Conservation (phyloP, 2,888 invertebrate genomes). For the Caradrina kadenii region DNA sequence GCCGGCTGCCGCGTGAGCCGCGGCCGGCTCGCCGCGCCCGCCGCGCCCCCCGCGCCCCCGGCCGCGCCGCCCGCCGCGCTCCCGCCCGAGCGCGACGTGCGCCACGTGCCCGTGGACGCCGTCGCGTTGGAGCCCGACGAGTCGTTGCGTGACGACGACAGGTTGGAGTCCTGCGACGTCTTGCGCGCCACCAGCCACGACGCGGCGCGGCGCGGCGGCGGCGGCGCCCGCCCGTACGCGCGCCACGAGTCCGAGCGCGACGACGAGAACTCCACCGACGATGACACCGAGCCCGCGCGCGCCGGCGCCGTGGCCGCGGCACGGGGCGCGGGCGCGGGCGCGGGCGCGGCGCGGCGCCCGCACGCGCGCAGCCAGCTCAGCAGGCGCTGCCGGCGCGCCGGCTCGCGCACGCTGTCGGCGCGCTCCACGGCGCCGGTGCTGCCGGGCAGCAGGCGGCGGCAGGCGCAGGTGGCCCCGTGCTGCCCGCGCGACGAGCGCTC, state of each 20-base stretch:
- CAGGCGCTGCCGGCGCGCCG: constrained; percentile 79
- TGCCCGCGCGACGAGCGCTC: constrained; percentile 95
- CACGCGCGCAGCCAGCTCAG: constrained; percentile 83
- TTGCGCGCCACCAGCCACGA: constrained; percentile 98
- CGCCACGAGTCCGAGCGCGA: constrained; percentile 97
- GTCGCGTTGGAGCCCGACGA: constrained; percentile 97
- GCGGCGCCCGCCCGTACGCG: constrained; percentile 94
- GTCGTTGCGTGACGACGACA: constrained; percentile 97
- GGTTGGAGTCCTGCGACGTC: constrained; percentile 97
- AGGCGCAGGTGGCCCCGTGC: constrained; percentile 90
- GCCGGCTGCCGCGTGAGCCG: constrained; percentile 95
- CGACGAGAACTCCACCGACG: constrained; percentile 97
- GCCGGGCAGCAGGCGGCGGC: constrained; percentile 93
- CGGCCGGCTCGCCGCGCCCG: constrained; percentile 93
- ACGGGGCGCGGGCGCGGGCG: constrained; percentile 94
- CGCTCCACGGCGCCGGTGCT: constrained; percentile 94
- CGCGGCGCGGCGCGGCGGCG: constrained; percentile 95
- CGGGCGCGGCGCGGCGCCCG: constrained; percentile 73
- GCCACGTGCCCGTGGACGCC: constrained; percentile 97
- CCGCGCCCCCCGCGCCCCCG: constrained; percentile 94
- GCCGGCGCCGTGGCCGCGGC: constrained; percentile 89
- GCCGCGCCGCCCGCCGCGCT: constrained; percentile 92
- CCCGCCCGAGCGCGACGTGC: constrained; percentile 96
- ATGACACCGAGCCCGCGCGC: constrained; percentile 95
- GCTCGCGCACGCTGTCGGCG: constrained; percentile 81